Percentiles rank a stretch among this genome's conserved stretches.
These are phyloP conservation scores for Epinephelus coioides DNA, from an alignment of 2,797 vertebrate species.

Conservation along the genomic window DNA sequence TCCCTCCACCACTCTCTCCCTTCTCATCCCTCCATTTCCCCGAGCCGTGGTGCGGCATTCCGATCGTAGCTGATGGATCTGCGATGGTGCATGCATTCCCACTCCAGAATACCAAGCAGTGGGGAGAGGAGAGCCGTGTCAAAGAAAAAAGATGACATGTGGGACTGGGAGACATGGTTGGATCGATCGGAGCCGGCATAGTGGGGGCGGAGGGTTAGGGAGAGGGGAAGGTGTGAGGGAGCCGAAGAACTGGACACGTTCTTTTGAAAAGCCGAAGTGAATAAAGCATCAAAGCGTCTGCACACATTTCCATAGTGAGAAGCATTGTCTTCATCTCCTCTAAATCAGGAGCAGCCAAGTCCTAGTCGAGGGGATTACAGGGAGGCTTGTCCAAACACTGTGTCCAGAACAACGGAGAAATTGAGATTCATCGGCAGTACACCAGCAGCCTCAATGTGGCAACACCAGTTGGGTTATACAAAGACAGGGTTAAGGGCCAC, in stretches of 20 bases:
- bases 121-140: constrained; percentile 73
- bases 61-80: constrained; percentile 84
- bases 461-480: constrained; percentile 13
- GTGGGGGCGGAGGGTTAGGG: constrained; percentile 35
- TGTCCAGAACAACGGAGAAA: constrained; percentile 56
- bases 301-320: constrained; percentile 48
- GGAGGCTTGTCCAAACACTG: constrained; percentile 52
- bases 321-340: constrained; percentile 57
- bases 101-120: constrained; percentile 86
- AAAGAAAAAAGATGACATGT: constrained; percentile 87
- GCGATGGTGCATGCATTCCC: constrained; percentile 80
- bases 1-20: constrained; percentile 46
- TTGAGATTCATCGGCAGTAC: constrained; percentile 27
- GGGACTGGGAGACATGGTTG: constrained; percentile 81
- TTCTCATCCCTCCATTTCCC: constrained; percentile 71
- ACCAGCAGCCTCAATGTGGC: constrained; percentile 1
- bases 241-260: constrained; percentile 67
- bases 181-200: constrained; percentile 78
- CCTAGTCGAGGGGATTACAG: constrained; percentile 52
- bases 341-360: constrained; percentile 50
- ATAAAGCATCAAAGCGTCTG: constrained; percentile 81
- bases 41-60: constrained; percentile 80
- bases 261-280: constrained; percentile 78
- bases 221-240: constrained; percentile 52
- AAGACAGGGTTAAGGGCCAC: constrained; percentile 16